Evolutionary conservation across 2,113 vertebrate genomes (phyloP), one percentile per base, ranked within the genome.

Genomic region (Phylloscopus whistleri): DNA sequence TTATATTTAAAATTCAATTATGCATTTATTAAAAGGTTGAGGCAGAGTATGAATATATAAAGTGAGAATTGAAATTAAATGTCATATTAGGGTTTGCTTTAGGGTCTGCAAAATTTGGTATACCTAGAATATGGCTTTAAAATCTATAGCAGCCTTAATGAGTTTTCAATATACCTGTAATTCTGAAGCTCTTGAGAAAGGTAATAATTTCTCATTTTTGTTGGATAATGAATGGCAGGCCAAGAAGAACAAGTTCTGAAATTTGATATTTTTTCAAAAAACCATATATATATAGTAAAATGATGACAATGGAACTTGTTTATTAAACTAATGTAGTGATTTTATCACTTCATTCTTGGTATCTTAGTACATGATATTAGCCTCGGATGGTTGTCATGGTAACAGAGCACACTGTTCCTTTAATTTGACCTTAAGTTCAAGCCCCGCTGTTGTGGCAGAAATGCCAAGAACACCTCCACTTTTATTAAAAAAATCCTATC

Each of bases 361-460:
- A 95, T 97, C 96, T 96, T 94, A 95, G 96, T 97, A 98, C 97
- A 97, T 98, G 98, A 97, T 98, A 97, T 98, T 97, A 97, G 97
- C 68, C 96, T 94, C 97, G 96, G 92, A 76, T 84, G 91, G 98
- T 98, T 98, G 97, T 96, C 96, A 96, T 97, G 97, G 98, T 95
- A 97, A 98, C 98, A 43, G 97, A 98, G 98, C 97, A 98, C 95
- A 97, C 97, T 96, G 97, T 98, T 98, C 97, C 96, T 98, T 98
- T 97, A 96, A 83, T 98, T 97, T 98, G 98, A 98, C 98, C 98
- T 97, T 84, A 97, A 97, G 98, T 98, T 98, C 98, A 98, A 97
- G 97, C 97, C 97, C 95, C 97, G 97, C 97, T 97, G 97, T 97
- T 98, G 97, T 95, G 96, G 98, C 90, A 97, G 97, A 97, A 98